These are phyloP conservation scores for Barnardius zonarius DNA, from an alignment of 2,113 vertebrate species.

Conservation along the genomic window DNA sequence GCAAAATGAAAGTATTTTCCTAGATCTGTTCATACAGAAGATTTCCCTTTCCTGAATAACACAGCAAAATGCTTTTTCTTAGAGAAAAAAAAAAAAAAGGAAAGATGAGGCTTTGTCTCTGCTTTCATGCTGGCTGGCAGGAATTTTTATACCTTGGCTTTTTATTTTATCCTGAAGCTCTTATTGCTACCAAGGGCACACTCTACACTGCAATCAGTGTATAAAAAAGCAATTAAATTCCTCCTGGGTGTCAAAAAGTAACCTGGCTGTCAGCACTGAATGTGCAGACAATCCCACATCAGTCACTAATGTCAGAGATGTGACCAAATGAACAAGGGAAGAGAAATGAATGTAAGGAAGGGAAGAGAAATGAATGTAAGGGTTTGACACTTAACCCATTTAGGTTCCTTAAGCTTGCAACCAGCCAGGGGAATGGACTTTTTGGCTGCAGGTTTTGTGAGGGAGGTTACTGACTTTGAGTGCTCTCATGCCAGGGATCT, in stretches of 20 bases:
- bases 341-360: neutral
- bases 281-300: neutral
- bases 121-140: neutral
- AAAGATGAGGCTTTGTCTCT: neutral
- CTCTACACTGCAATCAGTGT: neutral
- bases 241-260: conserved; percentile 13
- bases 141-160: conserved; percentile 1
- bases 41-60: neutral
- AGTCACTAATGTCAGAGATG: neutral
- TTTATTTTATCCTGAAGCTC: conserved; percentile 26
- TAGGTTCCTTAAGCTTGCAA: neutral
- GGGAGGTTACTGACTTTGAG: neutral
- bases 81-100: fast-evolving
- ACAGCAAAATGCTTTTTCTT: neutral
- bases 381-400: neutral
- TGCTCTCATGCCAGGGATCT: neutral
- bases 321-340: neutral
- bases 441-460: neutral
- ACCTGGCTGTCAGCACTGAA: neutral
- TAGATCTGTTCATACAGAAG: neutral
- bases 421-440: neutral
- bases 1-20: neutral
- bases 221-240: conserved; percentile 42
- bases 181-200: conserved; percentile 22
- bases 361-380: neutral